phyloP scores from a whole-genome alignment of 2,888 invertebrate species.

The Schizaphis graminum region DNA sequence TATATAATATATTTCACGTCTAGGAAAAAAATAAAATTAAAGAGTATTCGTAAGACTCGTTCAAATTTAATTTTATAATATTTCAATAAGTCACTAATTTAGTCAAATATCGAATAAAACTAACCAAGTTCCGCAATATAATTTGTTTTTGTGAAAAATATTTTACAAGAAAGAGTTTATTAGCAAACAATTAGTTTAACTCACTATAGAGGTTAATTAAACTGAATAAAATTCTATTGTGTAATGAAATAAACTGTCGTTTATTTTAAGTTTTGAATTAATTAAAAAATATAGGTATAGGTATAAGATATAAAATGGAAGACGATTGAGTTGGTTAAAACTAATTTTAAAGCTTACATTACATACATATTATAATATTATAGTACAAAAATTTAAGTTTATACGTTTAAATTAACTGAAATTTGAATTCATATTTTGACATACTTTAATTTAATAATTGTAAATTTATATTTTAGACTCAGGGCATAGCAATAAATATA shows the following conservation, averaged over 20 bases:
- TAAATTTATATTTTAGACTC: background rate
- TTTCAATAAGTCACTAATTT: constrained; percentile 4
- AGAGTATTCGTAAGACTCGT: background rate
- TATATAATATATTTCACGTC: background rate
- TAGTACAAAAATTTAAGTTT: background rate
- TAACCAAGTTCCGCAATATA: background rate
- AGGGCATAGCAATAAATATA: too few relatives aligned
- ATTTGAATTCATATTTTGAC: background rate
- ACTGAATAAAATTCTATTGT: background rate
- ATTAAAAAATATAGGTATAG: background rate
- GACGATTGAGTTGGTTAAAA: background rate
- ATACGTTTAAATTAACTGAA: background rate
- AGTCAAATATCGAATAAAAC: background rate
- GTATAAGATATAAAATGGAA: background rate
- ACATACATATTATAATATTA: background rate
- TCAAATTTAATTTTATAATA: background rate
- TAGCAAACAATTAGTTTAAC: background rate
- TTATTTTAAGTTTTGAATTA: constrained; percentile 5
- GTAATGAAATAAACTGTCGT: constrained; percentile 2
- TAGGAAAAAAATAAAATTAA: background rate
- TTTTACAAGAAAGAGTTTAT: background rate
- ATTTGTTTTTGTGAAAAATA: background rate
- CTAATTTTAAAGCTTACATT: background rate
- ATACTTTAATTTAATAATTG: background rate
- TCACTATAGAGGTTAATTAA: background rate